Base-by-base conservation (phyloP, 2,113 vertebrate species). In the Gambusia affinis region DNA sequence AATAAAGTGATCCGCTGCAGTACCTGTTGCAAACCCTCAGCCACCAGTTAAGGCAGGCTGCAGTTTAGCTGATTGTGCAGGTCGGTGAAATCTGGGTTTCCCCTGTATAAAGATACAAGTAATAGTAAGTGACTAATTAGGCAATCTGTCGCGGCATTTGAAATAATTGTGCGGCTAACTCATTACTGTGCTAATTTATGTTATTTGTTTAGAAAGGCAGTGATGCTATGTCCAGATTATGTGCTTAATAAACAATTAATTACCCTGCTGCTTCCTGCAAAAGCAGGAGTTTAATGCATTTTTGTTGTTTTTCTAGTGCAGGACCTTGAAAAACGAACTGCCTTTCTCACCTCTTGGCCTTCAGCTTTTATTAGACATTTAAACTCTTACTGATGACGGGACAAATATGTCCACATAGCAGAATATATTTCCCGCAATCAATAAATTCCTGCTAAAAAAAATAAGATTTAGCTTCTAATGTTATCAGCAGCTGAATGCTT, bases 221-320 rank as follows among this genome's bases (percentile, higher is more conserved):
- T 64, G 54, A 44, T 44, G 72, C 82, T 69, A 57, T 72, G 28
- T 76, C 77, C 51, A 84, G 81, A 78, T 78, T 19, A 63, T 17
- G 39, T 67, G 65, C 60, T 81, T 83, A 82, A 80, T 85, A 79
- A 85, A 85, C 35, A 80, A 35, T 68, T 70, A 86, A 76, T 81
- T 68, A 68, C 67, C 68, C 63, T 69, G 47, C 74, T 76, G 63
- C 31, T 75, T 70, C 67, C 64, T 76, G 51, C 30, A 22, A 77
- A 37, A 66, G 54, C 47, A 24, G 37, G 29, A 31, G 2, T 39
- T 78, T n/a, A 75, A 61, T 44, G 47, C 39, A 1, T 78, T 78
- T 69, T 73, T 57, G 70, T 72, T 37, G 35, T 37, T 37, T 64
- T 60, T 70, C n/a, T 67, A 33, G 57, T 14, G 62, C 5, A 29